Conservation (phyloP, 1,140 invertebrate genomes). For the Aphis gossypii region DNA sequence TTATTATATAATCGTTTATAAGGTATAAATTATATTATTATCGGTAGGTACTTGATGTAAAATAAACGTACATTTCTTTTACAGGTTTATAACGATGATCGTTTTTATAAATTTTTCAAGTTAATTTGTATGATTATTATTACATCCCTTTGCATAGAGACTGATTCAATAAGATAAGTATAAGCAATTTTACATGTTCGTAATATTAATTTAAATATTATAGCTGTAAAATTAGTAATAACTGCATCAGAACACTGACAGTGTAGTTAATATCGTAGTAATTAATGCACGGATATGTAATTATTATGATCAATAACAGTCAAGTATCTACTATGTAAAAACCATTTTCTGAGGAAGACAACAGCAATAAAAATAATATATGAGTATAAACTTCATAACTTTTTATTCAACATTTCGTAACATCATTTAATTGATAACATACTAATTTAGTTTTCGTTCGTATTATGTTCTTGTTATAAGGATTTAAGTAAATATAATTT, state of each 20-base stretch:
- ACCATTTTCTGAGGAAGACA: neutral
- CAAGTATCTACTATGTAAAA: too few relatives aligned
- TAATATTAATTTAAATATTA: neutral
- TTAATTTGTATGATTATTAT: neutral
- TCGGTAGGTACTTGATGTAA: neutral
- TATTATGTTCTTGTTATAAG: neutral
- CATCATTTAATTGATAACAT: neutral
- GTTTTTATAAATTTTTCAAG: too few relatives aligned
- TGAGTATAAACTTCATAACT: neutral
- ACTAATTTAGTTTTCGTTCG: neutral
- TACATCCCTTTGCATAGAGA: neutral
- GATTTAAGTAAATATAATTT: conserved; percentile 33
- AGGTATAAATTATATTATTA: neutral
- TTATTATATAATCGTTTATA: neutral
- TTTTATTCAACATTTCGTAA: neutral
- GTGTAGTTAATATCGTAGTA: neutral
- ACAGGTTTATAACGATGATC: neutral
- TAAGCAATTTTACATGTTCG: neutral
- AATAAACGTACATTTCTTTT: neutral
- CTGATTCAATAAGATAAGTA: neutral
- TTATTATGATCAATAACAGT: too few relatives aligned
- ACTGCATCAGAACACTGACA: neutral
- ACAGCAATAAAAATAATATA: neutral
- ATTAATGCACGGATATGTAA: neutral
- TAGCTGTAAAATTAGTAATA: neutral